phyloP scores from a whole-genome alignment of 2,888 invertebrate genomes.

The Blastobasis lacticolella region DNA sequence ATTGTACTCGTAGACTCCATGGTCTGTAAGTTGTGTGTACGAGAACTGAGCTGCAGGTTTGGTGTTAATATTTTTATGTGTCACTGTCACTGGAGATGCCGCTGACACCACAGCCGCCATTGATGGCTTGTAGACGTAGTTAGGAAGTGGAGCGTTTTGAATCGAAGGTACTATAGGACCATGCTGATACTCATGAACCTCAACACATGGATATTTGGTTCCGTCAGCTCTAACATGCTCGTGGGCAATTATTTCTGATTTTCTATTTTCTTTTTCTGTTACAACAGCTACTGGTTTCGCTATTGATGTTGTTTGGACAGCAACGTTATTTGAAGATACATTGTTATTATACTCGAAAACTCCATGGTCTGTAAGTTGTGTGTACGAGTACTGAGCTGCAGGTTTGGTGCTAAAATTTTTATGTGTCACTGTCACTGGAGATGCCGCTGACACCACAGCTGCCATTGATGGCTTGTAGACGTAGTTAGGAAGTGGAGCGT shows the following conservation, averaged over 20 bases:
- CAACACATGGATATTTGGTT: too few species aligned
- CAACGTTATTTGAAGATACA: too few species aligned
- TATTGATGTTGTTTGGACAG: too few species aligned
- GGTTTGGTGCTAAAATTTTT: background rate
- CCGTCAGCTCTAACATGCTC: background rate
- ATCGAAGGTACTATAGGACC: too few species aligned
- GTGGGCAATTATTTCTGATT: background rate
- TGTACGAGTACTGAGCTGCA: constrained; percentile 3
- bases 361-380: background rate
- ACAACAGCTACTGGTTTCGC: too few species aligned
- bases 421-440: background rate
- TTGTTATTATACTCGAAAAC: background rate
- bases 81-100: background rate
- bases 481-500: constrained; percentile 4
- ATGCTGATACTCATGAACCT: too few species aligned
- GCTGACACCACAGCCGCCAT: background rate
- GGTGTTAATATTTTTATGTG: background rate
- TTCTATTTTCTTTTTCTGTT: background rate
- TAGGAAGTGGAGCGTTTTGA: too few species aligned
- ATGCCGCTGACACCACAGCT: background rate
- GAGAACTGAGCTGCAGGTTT: background rate
- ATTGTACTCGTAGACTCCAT: too few species aligned
- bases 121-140: too few species aligned
- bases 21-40: background rate
- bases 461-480: constrained; percentile 19